Conservation (phyloP, 2,113 vertebrate species). For the Rattus rattus region DNA sequence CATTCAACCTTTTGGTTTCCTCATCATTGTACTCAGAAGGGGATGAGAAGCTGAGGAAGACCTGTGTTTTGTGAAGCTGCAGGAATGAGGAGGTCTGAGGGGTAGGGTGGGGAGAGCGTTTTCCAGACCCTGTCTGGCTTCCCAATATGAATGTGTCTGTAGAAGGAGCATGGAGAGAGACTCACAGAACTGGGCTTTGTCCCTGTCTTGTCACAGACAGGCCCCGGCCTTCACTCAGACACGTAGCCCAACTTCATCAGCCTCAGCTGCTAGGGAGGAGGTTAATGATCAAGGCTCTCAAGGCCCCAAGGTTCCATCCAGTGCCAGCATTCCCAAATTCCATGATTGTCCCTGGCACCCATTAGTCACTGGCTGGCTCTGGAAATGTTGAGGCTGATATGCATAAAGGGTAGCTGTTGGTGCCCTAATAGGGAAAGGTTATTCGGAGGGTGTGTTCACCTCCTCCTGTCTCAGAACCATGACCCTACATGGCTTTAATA, state of each 20-base stretch:
- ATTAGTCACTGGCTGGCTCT: neutral
- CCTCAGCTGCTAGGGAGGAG: neutral
- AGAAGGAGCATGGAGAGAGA: neutral
- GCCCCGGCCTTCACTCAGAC: neutral
- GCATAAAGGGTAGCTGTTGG: neutral
- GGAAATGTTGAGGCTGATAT: neutral
- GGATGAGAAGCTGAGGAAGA: neutral
- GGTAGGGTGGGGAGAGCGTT: neutral
- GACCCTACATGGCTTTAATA: neutral
- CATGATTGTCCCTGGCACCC: too few species aligned
- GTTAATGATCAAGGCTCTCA: neutral
- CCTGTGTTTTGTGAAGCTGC: neutral
- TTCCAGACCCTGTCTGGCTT: neutral
- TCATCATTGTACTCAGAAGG: neutral
- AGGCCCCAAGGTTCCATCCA: neutral
- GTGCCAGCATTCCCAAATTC: neutral
- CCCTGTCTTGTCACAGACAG: neutral
- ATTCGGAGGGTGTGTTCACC: neutral
- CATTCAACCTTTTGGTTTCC: neutral
- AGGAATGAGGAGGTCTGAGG: neutral
- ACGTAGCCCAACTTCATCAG: neutral
- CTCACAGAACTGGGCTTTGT: neutral
- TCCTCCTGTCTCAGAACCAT: slow-evolving; percentile 7
- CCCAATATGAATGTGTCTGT: neutral
- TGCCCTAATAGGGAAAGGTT: neutral